Conservation (phyloP, 2,113 vertebrate species). For the Lophotis ruficrista region DNA sequence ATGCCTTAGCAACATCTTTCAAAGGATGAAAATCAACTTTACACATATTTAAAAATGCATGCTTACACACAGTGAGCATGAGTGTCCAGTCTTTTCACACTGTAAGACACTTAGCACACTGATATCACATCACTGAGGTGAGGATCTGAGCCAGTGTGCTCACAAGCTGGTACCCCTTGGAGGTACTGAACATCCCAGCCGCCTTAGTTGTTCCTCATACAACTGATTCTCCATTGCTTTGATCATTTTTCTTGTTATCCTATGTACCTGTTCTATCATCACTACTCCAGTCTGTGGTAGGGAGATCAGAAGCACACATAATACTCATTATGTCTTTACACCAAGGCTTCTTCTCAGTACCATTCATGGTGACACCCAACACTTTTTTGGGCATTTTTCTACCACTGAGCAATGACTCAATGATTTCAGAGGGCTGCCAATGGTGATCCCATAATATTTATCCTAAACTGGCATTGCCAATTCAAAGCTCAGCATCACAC, state of each 20-base stretch:
- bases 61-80: accelerated
- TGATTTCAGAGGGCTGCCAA: not conserved
- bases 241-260: not conserved
- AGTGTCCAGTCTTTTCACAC: not conserved
- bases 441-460: not conserved
- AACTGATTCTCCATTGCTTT: not conserved
- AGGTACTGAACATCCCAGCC: not conserved
- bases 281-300: not conserved
- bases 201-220: not conserved
- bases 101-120: not conserved
- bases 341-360: not conserved
- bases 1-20: not conserved
- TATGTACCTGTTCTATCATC: not conserved
- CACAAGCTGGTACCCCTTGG: not conserved
- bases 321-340: not conserved
- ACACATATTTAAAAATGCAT: not conserved
- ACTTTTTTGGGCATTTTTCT: not conserved
- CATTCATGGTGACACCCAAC: not conserved
- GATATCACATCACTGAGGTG: no score
- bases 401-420: not conserved
- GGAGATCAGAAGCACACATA: not conserved
- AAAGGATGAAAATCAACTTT: not conserved
- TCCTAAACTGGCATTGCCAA: not conserved
- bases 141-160: not conserved
- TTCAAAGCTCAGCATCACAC: not conserved